Evolutionary conservation across 2,797 vertebrate species (phyloP), one percentile per base, ranked within the genome.

Genomic region (Gallirallus australis): DNA sequence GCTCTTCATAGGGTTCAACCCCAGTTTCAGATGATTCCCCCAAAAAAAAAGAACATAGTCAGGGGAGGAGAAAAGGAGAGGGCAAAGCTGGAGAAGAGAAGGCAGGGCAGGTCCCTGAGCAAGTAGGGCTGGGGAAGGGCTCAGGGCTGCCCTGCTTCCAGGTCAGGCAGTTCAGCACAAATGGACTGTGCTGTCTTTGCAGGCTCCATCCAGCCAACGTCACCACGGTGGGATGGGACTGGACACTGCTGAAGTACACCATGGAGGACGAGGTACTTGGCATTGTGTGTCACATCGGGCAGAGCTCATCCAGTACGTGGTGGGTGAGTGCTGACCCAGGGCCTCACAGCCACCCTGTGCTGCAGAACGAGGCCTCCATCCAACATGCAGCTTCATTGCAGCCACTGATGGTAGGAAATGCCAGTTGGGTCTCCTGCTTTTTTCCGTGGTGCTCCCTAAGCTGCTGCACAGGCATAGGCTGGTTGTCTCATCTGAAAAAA

Each of bases 151-250:
- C 0, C 0, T 64, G 57, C 42, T 31, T 85, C 40, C 65, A 52
- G 13, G 35, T 56, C 1, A 3, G 39, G 61, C n/a, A 48, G 39
- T 78, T 86, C 65, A 66, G 52, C 45, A 42, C 70, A 95, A 89
- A 97, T 3, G 23, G 68, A 60, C 85, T 35, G 56, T 37, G 27
- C 81, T 97, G 45, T 97, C 28, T 75, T 89, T 98, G 93, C 97
- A 99, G 99, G 97, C 98, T 99, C 75, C 99, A 99, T 96, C 98
- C 98, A 89, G 99, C 98, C 84, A 98, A 98, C 77, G 77, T 77
- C 72, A 47, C 95, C 63, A 98, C 98, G 0, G 96, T 99, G 93
- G 98, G 98, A 28, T 99, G 99, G 99, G 98, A 99, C 96, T 99
- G 99, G 99, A 98, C 98, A 16, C 96, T 99, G 92, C 95, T 99